A percentile compares a stretch with the other conserved stretches of the same genome.
phyloP scores from a whole-genome alignment of 1,140 invertebrate genomes.

The Ceratina japonica region DNA sequence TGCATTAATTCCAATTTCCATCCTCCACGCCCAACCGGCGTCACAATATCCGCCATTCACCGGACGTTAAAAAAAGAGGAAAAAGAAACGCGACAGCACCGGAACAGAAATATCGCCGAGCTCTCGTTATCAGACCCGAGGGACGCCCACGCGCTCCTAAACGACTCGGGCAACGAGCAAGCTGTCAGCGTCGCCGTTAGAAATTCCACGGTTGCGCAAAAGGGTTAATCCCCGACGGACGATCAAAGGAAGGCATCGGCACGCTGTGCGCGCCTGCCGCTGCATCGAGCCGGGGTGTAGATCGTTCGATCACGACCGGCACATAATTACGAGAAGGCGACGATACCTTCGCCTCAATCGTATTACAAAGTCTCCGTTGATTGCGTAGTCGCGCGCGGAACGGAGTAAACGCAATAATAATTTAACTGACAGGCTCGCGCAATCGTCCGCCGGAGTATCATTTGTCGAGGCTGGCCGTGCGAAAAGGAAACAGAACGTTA shows the following conservation, averaged over 20 bases:
- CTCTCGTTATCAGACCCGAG: background rate
- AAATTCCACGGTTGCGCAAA: constrained; percentile 31
- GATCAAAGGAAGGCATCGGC: background rate
- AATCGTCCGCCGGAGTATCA: constrained; percentile 58
- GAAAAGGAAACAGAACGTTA: background rate
- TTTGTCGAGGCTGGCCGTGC: constrained; percentile 41
- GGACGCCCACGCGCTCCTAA: constrained; percentile 10
- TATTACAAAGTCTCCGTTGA: constrained; percentile 38
- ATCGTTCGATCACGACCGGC: constrained; percentile 49
- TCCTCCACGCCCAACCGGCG: background rate
- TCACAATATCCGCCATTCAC: background rate
- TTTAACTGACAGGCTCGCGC: constrained; percentile 55
- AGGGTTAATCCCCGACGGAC: background rate
- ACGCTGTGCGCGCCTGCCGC: background rate
- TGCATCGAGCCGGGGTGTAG: constrained; percentile 9
- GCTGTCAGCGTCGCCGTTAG: constrained; percentile 23
- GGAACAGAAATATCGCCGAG: background rate
- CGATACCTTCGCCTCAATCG: constrained; percentile 39
- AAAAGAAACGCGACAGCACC: background rate
- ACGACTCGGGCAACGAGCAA: background rate
- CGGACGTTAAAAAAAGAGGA: background rate
- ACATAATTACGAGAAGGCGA: constrained; percentile 46
- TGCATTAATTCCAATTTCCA: background rate
- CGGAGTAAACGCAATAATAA: constrained; percentile 57
- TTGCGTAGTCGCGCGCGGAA: constrained; percentile 34